Base-by-base conservation (phyloP, 2,888 invertebrate genomes). In the Acleris emargana region DNA sequence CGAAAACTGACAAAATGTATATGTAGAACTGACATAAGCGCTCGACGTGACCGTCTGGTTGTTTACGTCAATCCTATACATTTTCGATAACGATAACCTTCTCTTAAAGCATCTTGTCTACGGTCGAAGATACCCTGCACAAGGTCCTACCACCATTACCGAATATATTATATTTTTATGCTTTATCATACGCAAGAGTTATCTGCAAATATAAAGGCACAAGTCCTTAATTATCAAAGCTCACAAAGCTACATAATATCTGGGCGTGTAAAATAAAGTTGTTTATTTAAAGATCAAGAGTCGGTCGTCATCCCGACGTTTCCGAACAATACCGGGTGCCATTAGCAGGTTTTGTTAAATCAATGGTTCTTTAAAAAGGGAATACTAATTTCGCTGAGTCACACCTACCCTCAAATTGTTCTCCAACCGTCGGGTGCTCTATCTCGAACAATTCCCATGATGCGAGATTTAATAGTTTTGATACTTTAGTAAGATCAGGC, bases 301-400 rank as follows among this genome's bases (percentile, higher is more conserved):
- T 78, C 75, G 79, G 87, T 89, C 89, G 87, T 88, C 82, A 76
- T 82, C 81, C 80, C 79, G 80, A 16, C 2, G 32, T 5, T 13
- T 43, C 17, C 25, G 49, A 83, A 85, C 84, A 88, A 88, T 84
- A 85, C 81, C 81, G 82, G 80, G 81, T 80, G 81, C 88, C 86
- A 90, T 91, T 88, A 91, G 86, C 83, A 79, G 82, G 80, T 81
- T 83, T 77, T 77, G 83, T 84, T 79, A 85, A 87, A 86, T 88
- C 86, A 84, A 87, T 86, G 85, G 83, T 81, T 83, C 82, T 84
- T 81, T 80, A 87, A 85, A 78, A 86, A 86, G 80, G 82, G 83
- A 84, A 84, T 82, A 81, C 78, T 75, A 77, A 86, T 86, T 86
- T 81, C 67, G 89, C 88, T 88, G 89, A 90, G 76, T 91, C 91